Conservation (phyloP, 2,113 vertebrate genomes). For the Crypturellus undulatus region DNA sequence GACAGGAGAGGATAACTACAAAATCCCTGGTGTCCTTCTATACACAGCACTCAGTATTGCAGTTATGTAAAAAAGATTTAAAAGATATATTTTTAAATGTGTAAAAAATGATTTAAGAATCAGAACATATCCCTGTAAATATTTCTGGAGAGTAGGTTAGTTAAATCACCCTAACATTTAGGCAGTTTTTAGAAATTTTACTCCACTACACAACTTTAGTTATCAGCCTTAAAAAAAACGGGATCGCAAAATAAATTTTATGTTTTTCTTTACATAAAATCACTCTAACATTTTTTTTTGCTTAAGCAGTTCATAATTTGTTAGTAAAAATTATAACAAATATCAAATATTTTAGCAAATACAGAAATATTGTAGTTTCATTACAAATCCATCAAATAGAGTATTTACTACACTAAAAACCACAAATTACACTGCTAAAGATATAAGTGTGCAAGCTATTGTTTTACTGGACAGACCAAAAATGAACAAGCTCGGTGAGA, state of each 20-base stretch:
- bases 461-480: background rate
- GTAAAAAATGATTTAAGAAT: background rate
- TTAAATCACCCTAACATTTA: background rate
- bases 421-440: background rate
- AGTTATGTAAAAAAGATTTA: background rate
- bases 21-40: background rate
- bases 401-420: background rate
- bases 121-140: background rate
- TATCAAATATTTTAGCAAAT: background rate
- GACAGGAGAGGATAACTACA: background rate
- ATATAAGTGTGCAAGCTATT: background rate
- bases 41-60: background rate
- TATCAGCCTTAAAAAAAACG: background rate
- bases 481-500: background rate
- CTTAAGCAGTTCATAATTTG: background rate
- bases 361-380: background rate
- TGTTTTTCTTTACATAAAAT: background rate
- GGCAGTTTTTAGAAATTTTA: background rate
- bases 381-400: background rate
- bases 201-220: background rate
- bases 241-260: background rate
- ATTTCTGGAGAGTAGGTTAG: background rate
- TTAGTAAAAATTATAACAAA: background rate
- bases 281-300: background rate
- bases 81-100: background rate